Evolutionary conservation across 1,140 invertebrate genomes (phyloP), one percentile per base, ranked within the genome.

Genomic region (Maniola jurtina): DNA sequence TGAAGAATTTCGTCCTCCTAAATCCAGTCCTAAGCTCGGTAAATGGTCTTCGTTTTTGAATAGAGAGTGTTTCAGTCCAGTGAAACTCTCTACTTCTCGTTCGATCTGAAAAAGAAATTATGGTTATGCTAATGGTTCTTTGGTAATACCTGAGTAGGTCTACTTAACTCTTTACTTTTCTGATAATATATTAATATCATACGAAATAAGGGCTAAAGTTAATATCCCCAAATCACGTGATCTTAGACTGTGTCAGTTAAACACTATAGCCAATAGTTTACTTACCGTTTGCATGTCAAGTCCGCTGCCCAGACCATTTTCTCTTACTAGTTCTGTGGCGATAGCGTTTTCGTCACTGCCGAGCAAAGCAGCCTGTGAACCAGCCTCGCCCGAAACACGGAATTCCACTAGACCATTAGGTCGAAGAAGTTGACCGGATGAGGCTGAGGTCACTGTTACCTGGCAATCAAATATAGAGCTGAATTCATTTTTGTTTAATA

Each of bases 11-110:
- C 78, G 77, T 33, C 86, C 88, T 55, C 81, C 80, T 14, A 90
- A 69, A 42, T 90, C 86, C 6, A 88, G 58, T 0, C 88, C 88
- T 52, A 83, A 64, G n/a, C 66, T 69, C 0, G 88, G 81, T 1
- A 88, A 64, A 58, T 75, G 76, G 11, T 87, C 88, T 66, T 90
- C 86, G 52, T 90, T 88, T 66, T 86, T 90, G 69, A 85, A 90
- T 7, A 88, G 55, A 0, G 88, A 84, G 66, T 88, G 80, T 42
- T 76, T 79, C 40, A 90, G 66, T 38, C 88, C 86, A 33, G 66
- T 88, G 60, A 89, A 90, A 52, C 86, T 90, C 75, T 90, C 88
- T 15, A 89, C 84, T 83, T 89, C 88, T 16, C 88, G 83, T 79
- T 88, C 83, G 52, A 90, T 82, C 88, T 90, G 64, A 45, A 76